Conservation (phyloP, 2,888 invertebrate genomes). For the Drosophila borborema region DNA sequence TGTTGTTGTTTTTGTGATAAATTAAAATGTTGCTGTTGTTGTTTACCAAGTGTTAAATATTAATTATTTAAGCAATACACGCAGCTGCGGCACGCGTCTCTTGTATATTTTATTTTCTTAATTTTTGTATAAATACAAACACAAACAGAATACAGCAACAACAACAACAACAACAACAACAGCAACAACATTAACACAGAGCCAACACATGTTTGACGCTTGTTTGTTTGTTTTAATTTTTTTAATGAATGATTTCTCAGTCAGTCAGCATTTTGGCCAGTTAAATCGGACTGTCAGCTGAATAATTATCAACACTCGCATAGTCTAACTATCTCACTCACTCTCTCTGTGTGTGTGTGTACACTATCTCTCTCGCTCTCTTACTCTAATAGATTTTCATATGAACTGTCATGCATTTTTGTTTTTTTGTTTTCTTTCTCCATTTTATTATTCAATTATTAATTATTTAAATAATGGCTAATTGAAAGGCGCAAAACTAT, state of each 20-base stretch:
- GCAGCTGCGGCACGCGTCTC: slow-evolving; percentile 69
- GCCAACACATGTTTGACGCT: slow-evolving; percentile 74
- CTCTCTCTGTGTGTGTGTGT: too few species aligned
- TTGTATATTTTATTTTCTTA: slow-evolving; percentile 76
- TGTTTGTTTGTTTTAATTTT: slow-evolving; percentile 75
- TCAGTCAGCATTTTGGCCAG: slow-evolving; percentile 60
- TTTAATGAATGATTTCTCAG: slow-evolving; percentile 75
- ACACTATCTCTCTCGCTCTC: background rate
- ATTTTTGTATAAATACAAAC: slow-evolving; percentile 59
- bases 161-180: slow-evolving; percentile 5
- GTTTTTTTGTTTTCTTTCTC: slow-evolving; percentile 22
- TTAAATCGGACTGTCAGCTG: slow-evolving; percentile 58
- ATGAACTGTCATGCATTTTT: slow-evolving; percentile 66
- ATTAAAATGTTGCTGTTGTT: slow-evolving; percentile 49
- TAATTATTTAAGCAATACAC: slow-evolving; percentile 82
- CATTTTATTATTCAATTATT: slow-evolving; percentile 53
- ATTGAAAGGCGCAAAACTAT: slow-evolving; percentile 31
- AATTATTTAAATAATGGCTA: slow-evolving; percentile 59
- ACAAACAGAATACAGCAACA: slow-evolving; percentile 21
- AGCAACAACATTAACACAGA: slow-evolving; percentile 11
- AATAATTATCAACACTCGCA: slow-evolving; percentile 76
- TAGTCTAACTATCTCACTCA: slow-evolving; percentile 10
- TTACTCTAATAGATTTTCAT: slow-evolving; percentile 41
- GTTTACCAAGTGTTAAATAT: slow-evolving; percentile 79
- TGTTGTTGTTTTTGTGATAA: slow-evolving; percentile 53